Evolutionary conservation across 2,888 invertebrate genomes (phyloP).

Genomic region (Macropis europaea): DNA sequence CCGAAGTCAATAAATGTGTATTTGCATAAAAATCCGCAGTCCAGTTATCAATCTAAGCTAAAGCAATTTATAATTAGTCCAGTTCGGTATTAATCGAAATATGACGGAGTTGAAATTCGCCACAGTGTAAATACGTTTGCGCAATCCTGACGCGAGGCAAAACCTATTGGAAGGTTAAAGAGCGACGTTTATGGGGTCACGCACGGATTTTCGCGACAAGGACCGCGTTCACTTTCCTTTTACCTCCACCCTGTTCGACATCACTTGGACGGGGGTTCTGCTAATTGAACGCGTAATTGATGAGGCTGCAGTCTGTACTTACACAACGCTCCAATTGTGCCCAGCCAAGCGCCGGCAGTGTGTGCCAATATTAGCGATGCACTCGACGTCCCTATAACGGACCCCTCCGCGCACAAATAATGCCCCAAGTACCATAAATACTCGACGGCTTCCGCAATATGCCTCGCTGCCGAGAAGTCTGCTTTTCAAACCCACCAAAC

Average conservation of each 20-base stretch:
- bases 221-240: neutral
- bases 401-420: constrained; percentile 73
- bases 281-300: constrained; percentile 76
- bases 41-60: too few relatives aligned
- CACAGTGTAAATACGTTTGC: too few relatives aligned
- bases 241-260: neutral
- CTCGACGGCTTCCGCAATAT: constrained; percentile 74
- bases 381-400: constrained; percentile 75
- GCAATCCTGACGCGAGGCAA: too few relatives aligned
- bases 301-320: constrained; percentile 76
- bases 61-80: too few relatives aligned
- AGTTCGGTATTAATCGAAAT: too few relatives aligned
- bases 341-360: constrained; percentile 71
- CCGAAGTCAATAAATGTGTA: too few relatives aligned
- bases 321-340: constrained; percentile 76
- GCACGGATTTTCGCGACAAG: constrained; percentile 20
- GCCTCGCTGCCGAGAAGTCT: constrained; percentile 40
- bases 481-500: constrained; percentile 53
- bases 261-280: constrained; percentile 49
- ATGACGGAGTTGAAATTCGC: too few relatives aligned
- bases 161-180: neutral
- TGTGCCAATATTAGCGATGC: constrained; percentile 76
- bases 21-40: too few relatives aligned
- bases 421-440: constrained; percentile 75
- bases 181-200: neutral